Conservation (phyloP, 2,113 vertebrate genomes). For the Ursus arctos region DNA sequence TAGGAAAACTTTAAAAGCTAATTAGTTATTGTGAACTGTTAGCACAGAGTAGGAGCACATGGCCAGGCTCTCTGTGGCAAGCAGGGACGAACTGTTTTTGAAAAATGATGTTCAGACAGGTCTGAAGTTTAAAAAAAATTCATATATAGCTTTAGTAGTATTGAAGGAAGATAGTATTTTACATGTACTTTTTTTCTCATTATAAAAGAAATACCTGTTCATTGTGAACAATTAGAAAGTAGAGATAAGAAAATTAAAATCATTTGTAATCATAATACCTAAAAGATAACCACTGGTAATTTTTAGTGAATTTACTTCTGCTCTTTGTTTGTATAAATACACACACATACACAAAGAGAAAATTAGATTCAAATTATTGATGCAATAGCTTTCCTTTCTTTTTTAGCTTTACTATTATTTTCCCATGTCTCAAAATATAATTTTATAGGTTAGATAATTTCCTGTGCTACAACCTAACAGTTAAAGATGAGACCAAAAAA, state of each 20-base stretch:
- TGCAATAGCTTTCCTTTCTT: neutral
- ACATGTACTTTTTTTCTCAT: neutral
- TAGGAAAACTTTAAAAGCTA: neutral
- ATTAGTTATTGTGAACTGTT: neutral
- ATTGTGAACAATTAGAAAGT: neutral
- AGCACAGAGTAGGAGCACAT: neutral
- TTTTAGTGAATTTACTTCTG: neutral
- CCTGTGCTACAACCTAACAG: neutral
- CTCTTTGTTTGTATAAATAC: neutral
- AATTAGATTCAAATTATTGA: neutral
- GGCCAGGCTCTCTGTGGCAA: neutral
- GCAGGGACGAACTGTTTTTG: neutral
- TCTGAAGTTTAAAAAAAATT: neutral
- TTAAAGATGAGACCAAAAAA: neutral
- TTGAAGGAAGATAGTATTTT: neutral
- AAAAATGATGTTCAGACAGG: neutral
- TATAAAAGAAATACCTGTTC: neutral
- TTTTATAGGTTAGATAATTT: neutral
- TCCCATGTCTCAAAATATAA: neutral
- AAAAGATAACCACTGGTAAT: neutral
- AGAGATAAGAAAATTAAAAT: neutral
- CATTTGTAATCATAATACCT: neutral
- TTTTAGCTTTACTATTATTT: constrained; percentile 3
- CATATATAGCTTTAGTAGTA: neutral
- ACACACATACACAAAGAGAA: neutral